Evolutionary conservation across 2,888 invertebrate genomes (phyloP).

Genomic region (Pyrocoelia pectoralis): DNA sequence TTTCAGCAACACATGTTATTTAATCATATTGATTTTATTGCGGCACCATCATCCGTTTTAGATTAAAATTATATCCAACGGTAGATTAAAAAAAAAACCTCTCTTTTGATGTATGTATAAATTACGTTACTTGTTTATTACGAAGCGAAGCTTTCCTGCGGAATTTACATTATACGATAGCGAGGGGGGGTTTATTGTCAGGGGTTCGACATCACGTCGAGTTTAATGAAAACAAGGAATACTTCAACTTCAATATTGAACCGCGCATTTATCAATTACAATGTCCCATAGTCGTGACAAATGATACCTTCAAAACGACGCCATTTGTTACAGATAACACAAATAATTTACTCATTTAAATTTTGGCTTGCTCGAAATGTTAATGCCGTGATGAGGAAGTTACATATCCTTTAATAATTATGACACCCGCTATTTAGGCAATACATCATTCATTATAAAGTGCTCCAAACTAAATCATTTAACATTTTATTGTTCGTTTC

Average conservation of each 20-base stretch:
- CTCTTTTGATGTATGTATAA: too few species aligned
- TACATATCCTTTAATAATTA: too few species aligned
- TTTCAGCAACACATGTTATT: neutral
- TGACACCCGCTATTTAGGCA: too few species aligned
- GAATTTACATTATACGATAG: slow-evolving; percentile 15
- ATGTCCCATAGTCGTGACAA: slow-evolving; percentile 23
- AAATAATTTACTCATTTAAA: slow-evolving; percentile 18
- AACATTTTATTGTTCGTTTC: too few species aligned
- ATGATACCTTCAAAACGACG: slow-evolving; percentile 15
- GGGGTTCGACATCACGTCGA: slow-evolving; percentile 24
- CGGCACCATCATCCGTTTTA: neutral
- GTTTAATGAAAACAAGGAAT: slow-evolving; percentile 33
- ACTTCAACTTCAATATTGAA: slow-evolving; percentile 30
- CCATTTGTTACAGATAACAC: slow-evolving; percentile 18
- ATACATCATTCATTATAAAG: too few species aligned
- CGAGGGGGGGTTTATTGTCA: slow-evolving; percentile 18
- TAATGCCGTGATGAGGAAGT: too few species aligned
- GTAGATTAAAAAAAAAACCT: too few species aligned
- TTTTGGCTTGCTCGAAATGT: slow-evolving; percentile 2
- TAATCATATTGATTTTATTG: neutral
- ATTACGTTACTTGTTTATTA: slow-evolving; percentile 23
- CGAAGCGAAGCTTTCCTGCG: slow-evolving; percentile 18
- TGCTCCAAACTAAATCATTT: too few species aligned
- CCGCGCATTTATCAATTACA: slow-evolving; percentile 30
- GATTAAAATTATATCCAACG: neutral